phyloP scores from a whole-genome alignment of 2,113 vertebrate genomes.

The Erpornis zantholeuca region DNA sequence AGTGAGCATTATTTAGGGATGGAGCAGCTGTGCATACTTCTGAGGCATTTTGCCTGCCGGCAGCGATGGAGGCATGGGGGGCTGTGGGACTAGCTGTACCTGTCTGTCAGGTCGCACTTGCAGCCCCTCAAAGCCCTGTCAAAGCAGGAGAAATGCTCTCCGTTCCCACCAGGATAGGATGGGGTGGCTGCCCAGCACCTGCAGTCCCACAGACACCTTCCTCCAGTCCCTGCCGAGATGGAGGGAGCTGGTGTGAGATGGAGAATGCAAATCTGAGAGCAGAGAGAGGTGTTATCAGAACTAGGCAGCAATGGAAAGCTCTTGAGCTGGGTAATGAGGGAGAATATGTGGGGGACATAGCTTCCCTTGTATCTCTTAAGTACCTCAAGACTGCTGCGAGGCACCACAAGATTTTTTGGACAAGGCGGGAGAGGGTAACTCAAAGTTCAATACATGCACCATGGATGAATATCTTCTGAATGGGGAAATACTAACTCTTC shows the following conservation, averaged over 20 bases:
- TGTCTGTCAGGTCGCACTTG: conserved; percentile 7
- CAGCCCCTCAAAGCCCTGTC: neutral
- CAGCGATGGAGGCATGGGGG: neutral
- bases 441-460: neutral
- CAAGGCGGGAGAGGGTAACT: neutral
- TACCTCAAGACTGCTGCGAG: neutral
- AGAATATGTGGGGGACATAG: neutral
- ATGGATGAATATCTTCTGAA: neutral
- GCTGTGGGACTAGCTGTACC: conserved; percentile 43
- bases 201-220: neutral
- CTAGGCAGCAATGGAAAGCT: neutral
- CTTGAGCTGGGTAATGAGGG: neutral
- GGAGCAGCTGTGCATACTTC: conserved; percentile 36
- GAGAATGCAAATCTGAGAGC: neutral
- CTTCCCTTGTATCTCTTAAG: neutral
- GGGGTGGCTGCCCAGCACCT: neutral
- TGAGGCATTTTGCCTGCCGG: conserved; percentile 49
- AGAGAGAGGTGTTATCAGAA: neutral
- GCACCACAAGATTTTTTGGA: neutral
- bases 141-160: neutral
- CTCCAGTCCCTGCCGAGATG: neutral
- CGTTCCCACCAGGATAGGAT: neutral
- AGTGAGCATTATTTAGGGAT: neutral
- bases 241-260: neutral
- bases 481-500: neutral